Conservation (phyloP, 2,113 vertebrate species). For the Mesembrinibis cayennensis region DNA sequence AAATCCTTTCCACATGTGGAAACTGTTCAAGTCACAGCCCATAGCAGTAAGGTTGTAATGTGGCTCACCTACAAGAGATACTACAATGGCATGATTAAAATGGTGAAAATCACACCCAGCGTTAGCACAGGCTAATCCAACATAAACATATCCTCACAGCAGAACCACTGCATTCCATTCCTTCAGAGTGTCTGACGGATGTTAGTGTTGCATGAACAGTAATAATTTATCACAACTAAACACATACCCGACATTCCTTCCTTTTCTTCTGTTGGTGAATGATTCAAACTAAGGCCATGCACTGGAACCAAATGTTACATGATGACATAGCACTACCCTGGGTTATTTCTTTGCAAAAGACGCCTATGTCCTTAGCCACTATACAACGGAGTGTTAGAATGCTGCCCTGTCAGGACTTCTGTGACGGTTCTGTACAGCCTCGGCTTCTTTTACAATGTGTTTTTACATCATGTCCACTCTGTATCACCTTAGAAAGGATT, state of each 20-base stretch:
- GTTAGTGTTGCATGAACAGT: background rate
- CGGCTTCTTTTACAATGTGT: background rate
- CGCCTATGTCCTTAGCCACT: background rate
- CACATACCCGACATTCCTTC: background rate
- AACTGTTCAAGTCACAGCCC: background rate
- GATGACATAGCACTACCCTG: background rate
- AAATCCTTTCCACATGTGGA: background rate
- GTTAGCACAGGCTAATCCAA: background rate
- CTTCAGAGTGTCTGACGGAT: background rate
- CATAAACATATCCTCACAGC: background rate
- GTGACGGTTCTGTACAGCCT: background rate
- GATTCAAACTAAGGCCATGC: background rate
- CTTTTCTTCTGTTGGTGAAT: background rate
- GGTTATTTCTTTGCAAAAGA: background rate
- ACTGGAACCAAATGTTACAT: background rate
- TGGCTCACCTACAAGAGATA: background rate
- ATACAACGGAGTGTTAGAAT: background rate
- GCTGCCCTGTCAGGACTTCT: background rate
- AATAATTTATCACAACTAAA: background rate
- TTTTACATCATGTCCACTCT: background rate
- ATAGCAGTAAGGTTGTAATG: background rate
- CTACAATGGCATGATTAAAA: background rate
- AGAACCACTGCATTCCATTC: background rate
- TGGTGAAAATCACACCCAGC: background rate
- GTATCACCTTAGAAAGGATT: background rate